Evolutionary conservation across 2,888 invertebrate species (phyloP).

Genomic region (Andrena bicolor): DNA sequence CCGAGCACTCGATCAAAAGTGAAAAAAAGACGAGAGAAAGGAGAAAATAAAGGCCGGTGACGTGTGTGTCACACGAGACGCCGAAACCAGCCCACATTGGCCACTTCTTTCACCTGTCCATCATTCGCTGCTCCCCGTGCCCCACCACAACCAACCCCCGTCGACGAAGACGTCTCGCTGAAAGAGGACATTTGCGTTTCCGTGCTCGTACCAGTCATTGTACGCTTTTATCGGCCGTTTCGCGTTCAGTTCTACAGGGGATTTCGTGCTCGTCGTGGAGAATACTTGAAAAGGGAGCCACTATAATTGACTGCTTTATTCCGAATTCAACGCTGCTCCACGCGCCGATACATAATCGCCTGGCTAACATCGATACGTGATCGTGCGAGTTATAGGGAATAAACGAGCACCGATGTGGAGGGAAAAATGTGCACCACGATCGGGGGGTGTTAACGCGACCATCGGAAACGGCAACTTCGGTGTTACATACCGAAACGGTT

Average conservation of each 20-base stretch:
- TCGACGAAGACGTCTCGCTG: slow-evolving; percentile 77
- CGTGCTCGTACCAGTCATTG: slow-evolving; percentile 73
- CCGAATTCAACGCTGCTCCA: slow-evolving; percentile 36
- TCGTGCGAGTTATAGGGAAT: slow-evolving; percentile 17
- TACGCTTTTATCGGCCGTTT: slow-evolving; percentile 72
- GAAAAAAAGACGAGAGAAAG: slow-evolving; percentile 63
- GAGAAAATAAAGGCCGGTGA: slow-evolving; percentile 81
- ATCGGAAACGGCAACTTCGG: too few species aligned
- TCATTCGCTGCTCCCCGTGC: slow-evolving; percentile 74
- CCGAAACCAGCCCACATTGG: slow-evolving; percentile 85
- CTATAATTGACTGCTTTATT: slow-evolving; percentile 63
- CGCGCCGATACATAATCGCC: slow-evolving; percentile 38
- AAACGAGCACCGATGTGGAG: too few species aligned
- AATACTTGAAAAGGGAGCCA: slow-evolving; percentile 61
- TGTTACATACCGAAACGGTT: too few species aligned
- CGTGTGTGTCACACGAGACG: slow-evolving; percentile 84
- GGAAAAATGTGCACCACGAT: too few species aligned
- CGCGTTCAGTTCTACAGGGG: slow-evolving; percentile 61
- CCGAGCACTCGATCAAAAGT: slow-evolving; percentile 61
- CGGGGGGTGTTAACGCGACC: too few species aligned
- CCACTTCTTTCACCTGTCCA: slow-evolving; percentile 85
- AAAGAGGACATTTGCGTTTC: slow-evolving; percentile 79
- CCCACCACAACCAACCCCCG: slow-evolving; percentile 5
- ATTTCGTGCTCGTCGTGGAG: slow-evolving; percentile 58
- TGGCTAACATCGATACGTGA: slow-evolving; percentile 23